phyloP scores from a whole-genome alignment of 2,113 vertebrate species.

The Hipposideros armiger region DNA sequence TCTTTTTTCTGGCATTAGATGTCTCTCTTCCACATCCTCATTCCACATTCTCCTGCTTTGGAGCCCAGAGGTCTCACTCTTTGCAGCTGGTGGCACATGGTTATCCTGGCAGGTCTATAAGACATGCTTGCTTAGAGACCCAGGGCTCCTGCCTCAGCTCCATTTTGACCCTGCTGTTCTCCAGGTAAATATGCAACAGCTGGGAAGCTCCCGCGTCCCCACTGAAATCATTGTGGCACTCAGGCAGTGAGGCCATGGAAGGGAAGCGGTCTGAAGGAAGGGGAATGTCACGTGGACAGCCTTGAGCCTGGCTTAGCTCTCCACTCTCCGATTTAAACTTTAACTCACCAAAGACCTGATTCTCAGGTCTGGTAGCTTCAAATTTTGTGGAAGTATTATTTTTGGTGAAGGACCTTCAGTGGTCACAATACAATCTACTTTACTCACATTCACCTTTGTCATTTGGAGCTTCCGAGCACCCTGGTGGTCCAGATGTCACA shows the following conservation, averaged over 20 bases:
- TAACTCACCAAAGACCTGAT: background rate
- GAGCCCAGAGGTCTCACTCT: background rate
- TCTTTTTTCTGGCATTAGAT: background rate
- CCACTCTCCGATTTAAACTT: background rate
- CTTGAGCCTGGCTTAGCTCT: background rate
- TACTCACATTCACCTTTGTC: background rate
- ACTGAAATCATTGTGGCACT: background rate
- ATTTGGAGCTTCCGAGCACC: background rate
- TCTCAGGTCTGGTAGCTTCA: background rate
- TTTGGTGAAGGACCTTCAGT: background rate
- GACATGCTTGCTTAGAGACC: background rate
- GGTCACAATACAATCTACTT: background rate
- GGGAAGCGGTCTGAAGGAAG: background rate
- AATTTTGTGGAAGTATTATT: background rate
- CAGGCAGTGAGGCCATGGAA: background rate
- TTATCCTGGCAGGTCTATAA: background rate
- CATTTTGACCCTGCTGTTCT: background rate
- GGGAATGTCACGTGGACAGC: fast-evolving
- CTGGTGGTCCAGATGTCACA: background rate
- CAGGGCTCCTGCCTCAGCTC: background rate
- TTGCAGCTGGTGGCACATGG: no score
- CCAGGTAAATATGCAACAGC: no score
- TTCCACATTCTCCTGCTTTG: background rate
- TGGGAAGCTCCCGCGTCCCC: background rate
- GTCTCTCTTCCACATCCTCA: background rate